Evolutionary conservation across 2,113 vertebrate genomes (phyloP).

Genomic region (Aphelocoma coerulescens): DNA sequence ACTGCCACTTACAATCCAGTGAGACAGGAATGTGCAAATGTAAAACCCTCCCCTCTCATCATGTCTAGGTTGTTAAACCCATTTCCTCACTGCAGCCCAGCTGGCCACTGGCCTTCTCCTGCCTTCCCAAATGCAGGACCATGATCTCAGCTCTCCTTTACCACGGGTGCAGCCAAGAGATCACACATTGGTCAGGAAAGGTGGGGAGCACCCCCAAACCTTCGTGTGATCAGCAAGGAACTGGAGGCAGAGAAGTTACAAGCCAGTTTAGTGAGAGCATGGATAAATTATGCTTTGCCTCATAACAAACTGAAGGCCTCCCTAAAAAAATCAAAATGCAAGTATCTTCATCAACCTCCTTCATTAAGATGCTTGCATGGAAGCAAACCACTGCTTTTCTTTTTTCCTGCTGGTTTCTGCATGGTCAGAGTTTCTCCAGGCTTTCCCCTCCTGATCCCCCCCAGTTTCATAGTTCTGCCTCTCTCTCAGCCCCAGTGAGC

Average conservation of each 20-base stretch:
- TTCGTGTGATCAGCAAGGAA: neutral
- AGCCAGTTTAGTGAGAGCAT: neutral
- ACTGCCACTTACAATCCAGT: neutral
- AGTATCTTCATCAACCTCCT: slow-evolving; percentile 12
- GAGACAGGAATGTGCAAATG: neutral
- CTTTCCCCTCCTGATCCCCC: neutral
- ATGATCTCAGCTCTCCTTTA: neutral
- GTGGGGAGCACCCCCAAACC: neutral
- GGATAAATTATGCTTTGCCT: neutral
- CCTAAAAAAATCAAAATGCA: slow-evolving; percentile 50
- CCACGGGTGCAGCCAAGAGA: neutral
- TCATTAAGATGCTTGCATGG: slow-evolving; percentile 61
- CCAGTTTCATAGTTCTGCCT: neutral
- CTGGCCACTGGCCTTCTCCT: neutral
- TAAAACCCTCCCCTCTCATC: neutral
- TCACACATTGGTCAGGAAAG: neutral
- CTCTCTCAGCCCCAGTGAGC: neutral
- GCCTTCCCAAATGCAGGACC: neutral
- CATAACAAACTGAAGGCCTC: slow-evolving; percentile 19
- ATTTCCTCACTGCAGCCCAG: neutral
- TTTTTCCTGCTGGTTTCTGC: neutral
- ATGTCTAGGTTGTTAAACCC: neutral
- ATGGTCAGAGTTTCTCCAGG: neutral
- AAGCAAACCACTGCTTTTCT: neutral
- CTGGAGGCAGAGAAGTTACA: neutral